Percentiles rank a stretch among this genome's conserved stretches.
These are phyloP conservation scores for Cheracebus regulus DNA, from an alignment of 2,797 vertebrate species.

Conservation along the genomic window DNA sequence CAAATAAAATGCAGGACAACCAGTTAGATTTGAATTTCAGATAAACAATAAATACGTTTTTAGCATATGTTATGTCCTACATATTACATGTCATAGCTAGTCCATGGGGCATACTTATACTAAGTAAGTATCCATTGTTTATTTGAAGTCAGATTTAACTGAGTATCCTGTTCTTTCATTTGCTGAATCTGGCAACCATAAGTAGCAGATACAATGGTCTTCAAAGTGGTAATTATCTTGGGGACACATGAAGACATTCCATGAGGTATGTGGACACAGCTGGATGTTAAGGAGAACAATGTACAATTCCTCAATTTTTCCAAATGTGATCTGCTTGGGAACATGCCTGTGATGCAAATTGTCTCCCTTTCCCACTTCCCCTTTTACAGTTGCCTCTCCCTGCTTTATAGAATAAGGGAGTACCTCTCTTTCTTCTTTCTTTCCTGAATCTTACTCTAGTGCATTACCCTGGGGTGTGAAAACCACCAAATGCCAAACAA, in stretches of 20 bases:
- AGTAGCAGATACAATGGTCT: neutral
- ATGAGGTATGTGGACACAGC: neutral
- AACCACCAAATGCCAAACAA: neutral
- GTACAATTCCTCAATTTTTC: neutral
- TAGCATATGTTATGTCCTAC: neutral
- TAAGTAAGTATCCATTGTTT: neutral
- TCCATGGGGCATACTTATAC: neutral
- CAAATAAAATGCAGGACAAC: neutral
- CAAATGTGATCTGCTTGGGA: neutral
- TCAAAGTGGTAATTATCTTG: neutral
- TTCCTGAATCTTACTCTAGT: neutral
- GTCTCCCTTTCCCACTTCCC: neutral
- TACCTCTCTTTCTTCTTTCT: neutral
- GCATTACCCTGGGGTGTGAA: neutral
- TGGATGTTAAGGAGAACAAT: neutral
- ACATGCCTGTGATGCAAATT: neutral
- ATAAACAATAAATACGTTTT: neutral
- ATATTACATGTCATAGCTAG: neutral
- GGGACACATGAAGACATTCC: neutral
- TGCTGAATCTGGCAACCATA: neutral
- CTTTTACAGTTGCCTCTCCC: neutral
- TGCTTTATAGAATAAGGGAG: neutral
- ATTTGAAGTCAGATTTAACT: constrained; percentile 5
- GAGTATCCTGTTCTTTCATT: neutral
- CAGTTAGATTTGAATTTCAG: constrained; percentile 22